phyloP scores from a whole-genome alignment of 2,888 invertebrate species.

The Ormyrus nitidulus region DNA sequence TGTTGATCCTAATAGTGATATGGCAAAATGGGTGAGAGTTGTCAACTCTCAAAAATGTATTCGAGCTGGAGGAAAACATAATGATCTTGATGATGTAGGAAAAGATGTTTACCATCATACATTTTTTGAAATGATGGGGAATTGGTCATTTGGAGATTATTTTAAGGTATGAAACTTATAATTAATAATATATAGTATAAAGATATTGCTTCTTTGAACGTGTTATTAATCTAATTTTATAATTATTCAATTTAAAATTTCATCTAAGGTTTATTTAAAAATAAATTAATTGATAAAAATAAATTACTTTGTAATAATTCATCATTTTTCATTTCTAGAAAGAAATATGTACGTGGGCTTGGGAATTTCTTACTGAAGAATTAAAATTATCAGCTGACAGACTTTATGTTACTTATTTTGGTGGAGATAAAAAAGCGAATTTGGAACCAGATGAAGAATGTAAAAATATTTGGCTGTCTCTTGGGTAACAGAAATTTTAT shows the following conservation, averaged over 20 bases:
- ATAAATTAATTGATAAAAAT: too few relatives aligned
- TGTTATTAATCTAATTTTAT: slow-evolving; percentile 14
- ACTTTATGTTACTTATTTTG: slow-evolving; percentile 99
- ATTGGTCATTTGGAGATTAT: slow-evolving; percentile 99
- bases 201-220: not conserved
- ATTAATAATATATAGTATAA: not conserved
- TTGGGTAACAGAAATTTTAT: slow-evolving; percentile 79
- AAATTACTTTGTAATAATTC: not conserved
- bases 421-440: slow-evolving; percentile 89
- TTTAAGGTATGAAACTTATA: slow-evolving; percentile 83
- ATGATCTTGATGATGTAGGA: slow-evolving; percentile 99
- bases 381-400: slow-evolving; percentile 89
- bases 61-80: slow-evolving; percentile 99
- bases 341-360: slow-evolving; percentile 98
- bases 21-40: slow-evolving; percentile 91
- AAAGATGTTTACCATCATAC: slow-evolving; percentile 99
- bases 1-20: slow-evolving; percentile 96
- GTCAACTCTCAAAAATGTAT: slow-evolving; percentile 99
- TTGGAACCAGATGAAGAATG: slow-evolving; percentile 96
- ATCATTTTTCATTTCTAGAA: slow-evolving; percentile 77
- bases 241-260: not conserved
- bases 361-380: slow-evolving; percentile 93
- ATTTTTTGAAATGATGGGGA: slow-evolving; percentile 99
- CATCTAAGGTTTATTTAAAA: too few relatives aligned
- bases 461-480: slow-evolving; percentile 84